Conservation (phyloP, 2,888 invertebrate species). For the Agrochola circellaris region DNA sequence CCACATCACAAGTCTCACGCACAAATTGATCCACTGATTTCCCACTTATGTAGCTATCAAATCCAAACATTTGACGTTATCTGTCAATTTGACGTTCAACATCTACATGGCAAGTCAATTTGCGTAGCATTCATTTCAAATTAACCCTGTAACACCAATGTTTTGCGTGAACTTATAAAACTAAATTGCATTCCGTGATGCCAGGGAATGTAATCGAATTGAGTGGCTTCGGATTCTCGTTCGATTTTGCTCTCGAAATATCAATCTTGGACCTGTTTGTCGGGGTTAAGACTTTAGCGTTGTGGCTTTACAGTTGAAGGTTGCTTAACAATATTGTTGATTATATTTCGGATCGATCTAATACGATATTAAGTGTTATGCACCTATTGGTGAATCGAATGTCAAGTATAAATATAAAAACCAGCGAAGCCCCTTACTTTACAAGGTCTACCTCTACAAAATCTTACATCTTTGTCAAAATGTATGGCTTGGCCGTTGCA, state of each 20-base stretch:
- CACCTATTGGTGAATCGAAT: slow-evolving; percentile 1
- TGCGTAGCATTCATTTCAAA: slow-evolving; percentile 44
- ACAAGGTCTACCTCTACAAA: no score
- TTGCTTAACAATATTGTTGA: not conserved
- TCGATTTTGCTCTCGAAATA: slow-evolving; percentile 40
- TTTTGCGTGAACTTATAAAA: slow-evolving; percentile 48
- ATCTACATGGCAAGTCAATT: slow-evolving; percentile 44
- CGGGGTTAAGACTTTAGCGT: not conserved
- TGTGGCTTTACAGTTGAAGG: not conserved
- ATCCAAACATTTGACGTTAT: slow-evolving; percentile 39
- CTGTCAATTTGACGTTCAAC: slow-evolving; percentile 47
- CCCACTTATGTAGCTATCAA: slow-evolving; percentile 13
- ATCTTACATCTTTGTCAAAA: no score
- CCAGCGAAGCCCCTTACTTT: no score
- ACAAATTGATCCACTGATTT: slow-evolving; percentile 23
- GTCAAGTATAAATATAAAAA: not conserved
- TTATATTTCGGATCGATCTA: slow-evolving; percentile 12
- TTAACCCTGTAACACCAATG: slow-evolving; percentile 54
- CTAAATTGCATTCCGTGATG: slow-evolving; percentile 40
- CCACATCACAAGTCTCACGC: slow-evolving; percentile 25
- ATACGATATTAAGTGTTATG: not conserved
- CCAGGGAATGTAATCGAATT: slow-evolving; percentile 39
- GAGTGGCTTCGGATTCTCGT: slow-evolving; percentile 35
- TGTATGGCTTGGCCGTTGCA: no score
- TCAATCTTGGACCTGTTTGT: not conserved